A percentile compares a stretch with the other conserved stretches of the same genome.
These are phyloP conservation scores for Sylvia borin DNA, from an alignment of 2,797 vertebrate genomes.

Conservation along the genomic window DNA sequence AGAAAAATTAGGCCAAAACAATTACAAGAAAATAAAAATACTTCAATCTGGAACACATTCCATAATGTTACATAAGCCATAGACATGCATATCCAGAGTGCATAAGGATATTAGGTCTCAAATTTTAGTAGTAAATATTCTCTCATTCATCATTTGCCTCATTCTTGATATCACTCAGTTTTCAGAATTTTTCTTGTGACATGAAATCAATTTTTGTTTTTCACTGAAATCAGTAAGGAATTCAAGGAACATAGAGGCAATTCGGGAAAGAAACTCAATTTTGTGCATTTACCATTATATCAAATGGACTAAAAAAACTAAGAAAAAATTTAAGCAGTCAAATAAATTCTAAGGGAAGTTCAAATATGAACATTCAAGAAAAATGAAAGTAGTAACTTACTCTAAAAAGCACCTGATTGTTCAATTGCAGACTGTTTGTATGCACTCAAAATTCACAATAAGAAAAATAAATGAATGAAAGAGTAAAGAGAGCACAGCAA, in stretches of 20 bases:
- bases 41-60: not conserved
- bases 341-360: not conserved
- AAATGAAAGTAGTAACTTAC: not conserved
- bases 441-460: not conserved
- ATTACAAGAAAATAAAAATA: not conserved
- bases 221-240: not conserved
- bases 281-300: not conserved
- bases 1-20: not conserved
- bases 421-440: not conserved
- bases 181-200: not conserved
- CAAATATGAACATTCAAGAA: not conserved
- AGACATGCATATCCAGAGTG: not conserved
- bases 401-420: not conserved
- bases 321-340: not conserved
- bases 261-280: fast-evolving
- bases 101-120: not conserved
- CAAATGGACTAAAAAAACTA: not conserved
- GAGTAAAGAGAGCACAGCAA: not conserved
- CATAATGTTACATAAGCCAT: not conserved
- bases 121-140: not conserved
- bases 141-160: not conserved
- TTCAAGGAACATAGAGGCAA: not conserved
- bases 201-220: not conserved
- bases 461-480: not conserved
- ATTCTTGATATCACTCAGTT: not conserved